Percentiles rank a stretch among this genome's conserved stretches.
Conservation (phyloP, 2,113 vertebrate genomes). For the Equus quagga region DNA sequence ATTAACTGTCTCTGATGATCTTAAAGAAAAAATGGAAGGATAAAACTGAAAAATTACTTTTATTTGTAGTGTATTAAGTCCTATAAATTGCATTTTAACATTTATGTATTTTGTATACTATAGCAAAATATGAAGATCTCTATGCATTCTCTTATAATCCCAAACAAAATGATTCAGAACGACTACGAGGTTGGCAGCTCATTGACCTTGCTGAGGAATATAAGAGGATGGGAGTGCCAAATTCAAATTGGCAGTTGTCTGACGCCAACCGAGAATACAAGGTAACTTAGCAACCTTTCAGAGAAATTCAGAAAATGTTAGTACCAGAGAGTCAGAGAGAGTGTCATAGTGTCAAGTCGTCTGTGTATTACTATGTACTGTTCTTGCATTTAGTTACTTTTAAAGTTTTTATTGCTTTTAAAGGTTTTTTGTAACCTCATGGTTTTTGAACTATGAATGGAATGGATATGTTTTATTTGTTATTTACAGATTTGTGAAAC, state of each 20-base stretch:
- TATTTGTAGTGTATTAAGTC: background rate
- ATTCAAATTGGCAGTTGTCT: conserved; percentile 95
- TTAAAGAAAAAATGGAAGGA: conserved; percentile 58
- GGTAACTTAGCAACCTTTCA: conserved; percentile 82
- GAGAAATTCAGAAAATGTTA: background rate
- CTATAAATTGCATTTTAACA: conserved; percentile 5
- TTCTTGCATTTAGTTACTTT: background rate
- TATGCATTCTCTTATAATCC: conserved; percentile 99
- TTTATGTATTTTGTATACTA: conserved; percentile 46
- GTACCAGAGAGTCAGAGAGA: background rate
- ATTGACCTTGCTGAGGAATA: conserved; percentile 94
- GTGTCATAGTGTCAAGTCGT: background rate
- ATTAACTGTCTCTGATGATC: conserved; percentile 34
- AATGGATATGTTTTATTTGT: background rate
- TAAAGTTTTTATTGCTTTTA: background rate
- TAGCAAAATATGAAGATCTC: conserved; percentile 94
- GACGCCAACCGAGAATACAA: conserved; percentile 97
- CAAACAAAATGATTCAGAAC: conserved; percentile 96
- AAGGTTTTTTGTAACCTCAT: background rate
- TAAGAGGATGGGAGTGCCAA: conserved; percentile 96
- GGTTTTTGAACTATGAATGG: background rate
- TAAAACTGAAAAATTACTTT: conserved; percentile 39
- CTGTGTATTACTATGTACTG: background rate
- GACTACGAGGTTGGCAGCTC: conserved; percentile 95
- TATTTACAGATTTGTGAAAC: conserved; percentile 96